Conservation (phyloP, 2,113 vertebrate species). For the Pantherophis guttatus region DNA sequence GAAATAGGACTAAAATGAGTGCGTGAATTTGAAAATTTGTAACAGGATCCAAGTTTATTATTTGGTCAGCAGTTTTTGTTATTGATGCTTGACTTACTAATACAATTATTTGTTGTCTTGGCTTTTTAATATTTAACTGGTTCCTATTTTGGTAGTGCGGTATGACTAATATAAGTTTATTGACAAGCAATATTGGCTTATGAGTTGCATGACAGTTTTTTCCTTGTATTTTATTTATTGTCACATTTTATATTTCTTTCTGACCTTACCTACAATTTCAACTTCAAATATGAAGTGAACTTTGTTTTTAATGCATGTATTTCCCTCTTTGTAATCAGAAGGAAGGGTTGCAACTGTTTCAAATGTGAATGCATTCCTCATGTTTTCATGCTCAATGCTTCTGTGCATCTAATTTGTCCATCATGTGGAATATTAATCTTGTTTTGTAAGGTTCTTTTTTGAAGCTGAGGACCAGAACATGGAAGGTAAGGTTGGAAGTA, state of each 20-base stretch:
- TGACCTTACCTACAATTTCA: slow-evolving; percentile 38
- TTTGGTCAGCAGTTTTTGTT: slow-evolving; percentile 59
- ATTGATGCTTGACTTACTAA: slow-evolving; percentile 9
- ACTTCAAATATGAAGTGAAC: slow-evolving; percentile 53
- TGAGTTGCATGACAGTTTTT: slow-evolving; percentile 42
- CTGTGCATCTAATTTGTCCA: slow-evolving; percentile 74
- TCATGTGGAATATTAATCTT: slow-evolving; percentile 77
- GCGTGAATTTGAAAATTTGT: slow-evolving; percentile 17
- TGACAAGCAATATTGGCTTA: slow-evolving; percentile 37
- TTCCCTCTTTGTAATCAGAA: slow-evolving; percentile 55
- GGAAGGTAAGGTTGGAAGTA: slow-evolving; percentile 76
- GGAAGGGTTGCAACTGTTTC: slow-evolving; percentile 68
- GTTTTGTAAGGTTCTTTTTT: slow-evolving; percentile 74
- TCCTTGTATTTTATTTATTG: slow-evolving; percentile 40
- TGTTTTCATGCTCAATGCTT: slow-evolving; percentile 73
- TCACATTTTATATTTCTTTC: slow-evolving; percentile 41
- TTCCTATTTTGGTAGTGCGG: slow-evolving; percentile 33
- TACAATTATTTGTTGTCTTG: slow-evolving; percentile 32
- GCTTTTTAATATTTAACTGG: slow-evolving; percentile 48
- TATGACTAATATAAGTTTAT: slow-evolving; percentile 45
- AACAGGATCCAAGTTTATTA: slow-evolving; percentile 59
- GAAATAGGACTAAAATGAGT: neutral
- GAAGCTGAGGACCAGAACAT: slow-evolving; percentile 69
- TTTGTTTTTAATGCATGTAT: slow-evolving; percentile 63
- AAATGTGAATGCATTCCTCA: slow-evolving; percentile 72